phyloP scores from a whole-genome alignment of 1,140 invertebrate species.

The Trachymyrmex septentrionalis region DNA sequence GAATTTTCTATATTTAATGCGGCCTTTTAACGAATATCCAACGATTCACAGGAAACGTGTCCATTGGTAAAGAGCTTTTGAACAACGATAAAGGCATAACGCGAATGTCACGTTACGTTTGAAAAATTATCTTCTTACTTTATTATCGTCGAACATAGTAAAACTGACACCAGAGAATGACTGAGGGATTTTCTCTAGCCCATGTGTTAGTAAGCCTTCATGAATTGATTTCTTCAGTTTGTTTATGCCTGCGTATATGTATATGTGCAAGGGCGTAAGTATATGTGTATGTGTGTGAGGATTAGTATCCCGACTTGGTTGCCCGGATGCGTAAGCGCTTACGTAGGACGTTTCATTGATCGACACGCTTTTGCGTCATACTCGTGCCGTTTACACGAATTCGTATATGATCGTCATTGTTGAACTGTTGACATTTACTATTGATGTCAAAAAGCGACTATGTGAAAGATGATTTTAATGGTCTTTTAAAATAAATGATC shows the following conservation, averaged over 20 bases:
- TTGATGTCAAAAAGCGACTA: neutral
- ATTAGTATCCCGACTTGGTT: neutral
- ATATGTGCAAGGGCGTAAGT: neutral
- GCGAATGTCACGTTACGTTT: neutral
- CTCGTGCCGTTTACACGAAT: neutral
- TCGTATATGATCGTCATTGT: neutral
- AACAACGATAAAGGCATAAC: neutral
- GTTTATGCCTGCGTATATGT: neutral
- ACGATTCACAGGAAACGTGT: neutral
- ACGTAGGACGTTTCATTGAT: constrained; percentile 55
- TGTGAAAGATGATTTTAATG: neutral
- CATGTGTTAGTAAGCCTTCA: neutral
- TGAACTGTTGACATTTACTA: neutral
- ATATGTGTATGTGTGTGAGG: no score
- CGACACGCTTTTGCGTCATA: constrained; percentile 43
- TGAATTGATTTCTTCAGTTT: neutral
- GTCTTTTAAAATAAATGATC: neutral
- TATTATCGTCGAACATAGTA: neutral
- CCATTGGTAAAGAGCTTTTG: neutral
- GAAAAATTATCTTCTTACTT: neutral
- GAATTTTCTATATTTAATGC: no score
- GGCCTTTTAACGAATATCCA: neutral
- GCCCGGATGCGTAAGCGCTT: constrained; percentile 44
- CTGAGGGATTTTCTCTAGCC: neutral
- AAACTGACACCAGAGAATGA: neutral